Conservation (phyloP, 2,888 invertebrate species). For the Apodemia zela region DNA sequence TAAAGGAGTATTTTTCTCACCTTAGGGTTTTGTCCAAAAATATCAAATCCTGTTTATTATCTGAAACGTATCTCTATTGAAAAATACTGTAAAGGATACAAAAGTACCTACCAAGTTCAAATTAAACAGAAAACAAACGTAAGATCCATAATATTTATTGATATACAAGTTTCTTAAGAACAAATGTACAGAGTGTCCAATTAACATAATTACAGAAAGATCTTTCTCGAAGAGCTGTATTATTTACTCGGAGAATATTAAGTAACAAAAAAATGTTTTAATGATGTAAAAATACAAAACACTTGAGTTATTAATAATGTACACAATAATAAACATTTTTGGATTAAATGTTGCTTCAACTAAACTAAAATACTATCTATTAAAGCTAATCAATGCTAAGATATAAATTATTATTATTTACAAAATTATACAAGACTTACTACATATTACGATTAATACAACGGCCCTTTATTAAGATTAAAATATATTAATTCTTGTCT, state of each 20-base stretch:
- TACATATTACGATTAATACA: constrained; percentile 15
- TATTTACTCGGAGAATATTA: constrained; percentile 6
- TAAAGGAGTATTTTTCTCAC: too few relatives aligned
- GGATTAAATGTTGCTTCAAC: constrained; percentile 55
- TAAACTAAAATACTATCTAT: constrained; percentile 66
- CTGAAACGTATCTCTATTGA: too few relatives aligned
- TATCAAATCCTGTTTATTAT: too few relatives aligned
- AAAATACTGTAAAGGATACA: too few relatives aligned
- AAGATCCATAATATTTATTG: constrained; percentile 32
- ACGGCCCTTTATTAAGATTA: constrained; percentile 11
- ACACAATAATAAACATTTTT: constrained; percentile 64
- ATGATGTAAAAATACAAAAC: constrained; percentile 42
- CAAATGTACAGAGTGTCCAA: constrained; percentile 28
- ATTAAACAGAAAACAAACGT: constrained; percentile 11
- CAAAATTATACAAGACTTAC: constrained; percentile 68
- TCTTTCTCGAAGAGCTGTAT: constrained; percentile 25
- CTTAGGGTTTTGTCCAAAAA: too few relatives aligned
- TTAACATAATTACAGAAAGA: constrained; percentile 32
- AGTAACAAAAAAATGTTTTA: constrained; percentile 32
- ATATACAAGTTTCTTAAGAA: constrained; percentile 29
- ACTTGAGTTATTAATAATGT: constrained; percentile 40
- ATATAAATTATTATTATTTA: constrained; percentile 73
- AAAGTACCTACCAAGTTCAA: too few relatives aligned
- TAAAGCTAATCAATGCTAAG: constrained; percentile 72
- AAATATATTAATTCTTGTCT: constrained; percentile 20